phyloP scores from a whole-genome alignment of 1,140 invertebrate genomes.

The Aphis craccivora region DNA sequence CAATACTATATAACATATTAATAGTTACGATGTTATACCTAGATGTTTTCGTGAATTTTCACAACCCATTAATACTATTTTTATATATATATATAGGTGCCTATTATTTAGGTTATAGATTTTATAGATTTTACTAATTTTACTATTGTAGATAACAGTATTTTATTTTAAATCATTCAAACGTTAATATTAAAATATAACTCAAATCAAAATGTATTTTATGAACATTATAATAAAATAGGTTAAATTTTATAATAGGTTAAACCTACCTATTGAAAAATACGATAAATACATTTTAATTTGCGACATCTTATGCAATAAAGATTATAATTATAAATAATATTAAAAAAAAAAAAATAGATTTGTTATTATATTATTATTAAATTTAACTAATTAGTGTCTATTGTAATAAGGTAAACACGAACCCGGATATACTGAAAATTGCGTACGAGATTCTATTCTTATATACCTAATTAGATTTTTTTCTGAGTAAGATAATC shows the following conservation, averaged over 20 bases:
- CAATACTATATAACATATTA: background rate
- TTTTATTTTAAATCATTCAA: background rate
- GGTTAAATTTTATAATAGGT: background rate
- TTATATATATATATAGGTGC: no score
- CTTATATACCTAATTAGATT: conserved; percentile 5
- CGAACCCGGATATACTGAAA: conserved; percentile 25
- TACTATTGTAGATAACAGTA: background rate
- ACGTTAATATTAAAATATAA: background rate
- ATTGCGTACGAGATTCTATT: background rate
- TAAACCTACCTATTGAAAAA: background rate
- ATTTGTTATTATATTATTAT: conserved; percentile 13
- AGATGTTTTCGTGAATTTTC: no score
- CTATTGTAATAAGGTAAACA: conserved; percentile 30
- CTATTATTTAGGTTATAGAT: no score
- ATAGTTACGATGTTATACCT: background rate
- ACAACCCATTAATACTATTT: no score
- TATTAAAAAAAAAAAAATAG: background rate
- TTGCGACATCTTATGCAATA: background rate
- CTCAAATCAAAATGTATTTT: background rate
- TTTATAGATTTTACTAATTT: no score
- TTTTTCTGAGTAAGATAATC: background rate
- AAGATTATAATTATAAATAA: conserved; percentile 7
- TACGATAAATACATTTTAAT: background rate
- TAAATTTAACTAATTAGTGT: background rate
- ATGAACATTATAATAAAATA: background rate